Evolutionary conservation across 2,888 invertebrate species (phyloP).

Genomic region (Ectemnius continuus): DNA sequence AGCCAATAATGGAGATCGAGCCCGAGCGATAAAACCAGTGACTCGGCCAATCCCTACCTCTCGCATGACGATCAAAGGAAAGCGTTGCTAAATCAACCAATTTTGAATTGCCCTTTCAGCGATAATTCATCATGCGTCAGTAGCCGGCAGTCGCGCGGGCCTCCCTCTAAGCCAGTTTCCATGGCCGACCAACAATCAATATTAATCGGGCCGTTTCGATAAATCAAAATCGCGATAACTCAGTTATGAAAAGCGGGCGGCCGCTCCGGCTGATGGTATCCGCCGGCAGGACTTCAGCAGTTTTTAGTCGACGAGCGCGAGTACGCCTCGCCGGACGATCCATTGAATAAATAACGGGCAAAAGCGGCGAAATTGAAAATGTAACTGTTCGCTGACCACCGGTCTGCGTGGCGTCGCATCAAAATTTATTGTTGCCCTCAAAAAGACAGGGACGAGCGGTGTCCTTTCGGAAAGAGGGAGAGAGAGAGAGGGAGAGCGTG

Average conservation of each 20-base stretch:
- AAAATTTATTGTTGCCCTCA: conserved; percentile 15
- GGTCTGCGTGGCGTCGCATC: neutral
- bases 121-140: conserved; percentile 19
- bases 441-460: neutral
- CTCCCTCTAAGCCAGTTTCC: conserved; percentile 9
- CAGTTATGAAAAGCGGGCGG: conserved; percentile 11
- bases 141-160: conserved; percentile 7
- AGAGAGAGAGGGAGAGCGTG: no score
- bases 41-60: conserved; percentile 9
- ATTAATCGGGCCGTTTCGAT: conserved; percentile 23
- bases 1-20: neutral
- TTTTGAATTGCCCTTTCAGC: conserved; percentile 15
- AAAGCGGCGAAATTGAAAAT: conserved; percentile 18
- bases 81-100: conserved; percentile 32
- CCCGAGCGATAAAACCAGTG: neutral
- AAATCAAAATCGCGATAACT: conserved; percentile 26
- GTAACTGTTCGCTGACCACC: neutral
- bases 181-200: conserved; percentile 11
- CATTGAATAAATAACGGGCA: conserved; percentile 13
- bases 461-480: no score
- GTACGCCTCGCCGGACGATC: neutral
- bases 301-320: neutral
- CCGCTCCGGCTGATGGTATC: neutral
- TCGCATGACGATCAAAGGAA: conserved; percentile 17
- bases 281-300: neutral